These are phyloP conservation scores for Myotis vivesi DNA, from an alignment of 2,797 vertebrate species.

Conservation along the genomic window DNA sequence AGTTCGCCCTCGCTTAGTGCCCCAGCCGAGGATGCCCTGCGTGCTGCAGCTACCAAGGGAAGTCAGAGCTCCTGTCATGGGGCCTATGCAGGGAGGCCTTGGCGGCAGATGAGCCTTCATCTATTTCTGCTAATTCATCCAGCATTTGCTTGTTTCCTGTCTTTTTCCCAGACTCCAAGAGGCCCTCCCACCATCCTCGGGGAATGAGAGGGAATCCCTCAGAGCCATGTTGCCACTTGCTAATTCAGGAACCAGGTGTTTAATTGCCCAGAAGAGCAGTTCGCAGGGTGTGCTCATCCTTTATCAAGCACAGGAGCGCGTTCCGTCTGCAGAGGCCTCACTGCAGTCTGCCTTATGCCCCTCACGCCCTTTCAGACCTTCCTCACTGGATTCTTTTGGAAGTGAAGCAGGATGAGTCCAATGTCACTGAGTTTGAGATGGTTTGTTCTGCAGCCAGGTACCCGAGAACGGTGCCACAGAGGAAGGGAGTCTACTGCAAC, in stretches of 20 bases:
- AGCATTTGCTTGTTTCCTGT: background rate
- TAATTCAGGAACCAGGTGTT: background rate
- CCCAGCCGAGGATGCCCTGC: background rate
- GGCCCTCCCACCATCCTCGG: rapidly evolving
- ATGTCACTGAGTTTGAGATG: background rate
- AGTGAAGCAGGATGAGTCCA: background rate
- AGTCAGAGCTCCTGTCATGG: background rate
- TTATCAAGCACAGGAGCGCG: too few species aligned
- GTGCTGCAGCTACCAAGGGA: background rate
- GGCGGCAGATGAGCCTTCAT: background rate
- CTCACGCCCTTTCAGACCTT: background rate
- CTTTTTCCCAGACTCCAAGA: too few species aligned
- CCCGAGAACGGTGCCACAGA: too few species aligned
- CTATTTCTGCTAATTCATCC: background rate
- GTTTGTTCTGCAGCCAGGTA: background rate
- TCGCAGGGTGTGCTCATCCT: background rate
- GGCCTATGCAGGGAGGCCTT: background rate
- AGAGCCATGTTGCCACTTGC: background rate
- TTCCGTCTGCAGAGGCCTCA: background rate
- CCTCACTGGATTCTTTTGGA: background rate
- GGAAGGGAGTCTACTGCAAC: rapidly evolving
- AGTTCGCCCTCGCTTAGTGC: background rate
- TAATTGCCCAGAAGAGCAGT: background rate
- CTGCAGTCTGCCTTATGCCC: background rate
- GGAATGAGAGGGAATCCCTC: background rate